Percentiles rank a stretch among this genome's conserved stretches.
phyloP scores from a whole-genome alignment of 1,140 invertebrate species.

The Trichonephila clavata region DNA sequence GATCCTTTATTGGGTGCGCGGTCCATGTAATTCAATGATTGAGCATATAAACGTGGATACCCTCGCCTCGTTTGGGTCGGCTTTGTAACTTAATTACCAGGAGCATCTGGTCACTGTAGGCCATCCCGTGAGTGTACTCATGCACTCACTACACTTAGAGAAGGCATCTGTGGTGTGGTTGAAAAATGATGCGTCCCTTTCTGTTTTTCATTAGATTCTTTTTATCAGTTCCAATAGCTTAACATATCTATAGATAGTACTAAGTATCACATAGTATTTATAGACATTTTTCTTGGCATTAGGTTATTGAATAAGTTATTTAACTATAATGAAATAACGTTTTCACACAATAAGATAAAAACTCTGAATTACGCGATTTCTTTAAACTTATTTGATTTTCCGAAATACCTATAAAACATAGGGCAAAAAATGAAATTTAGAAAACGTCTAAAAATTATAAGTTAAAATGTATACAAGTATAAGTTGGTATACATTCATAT shows the following conservation, averaged over 20 bases:
- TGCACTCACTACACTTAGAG: constrained; percentile 25
- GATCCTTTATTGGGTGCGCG: constrained; percentile 23
- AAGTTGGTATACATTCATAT: too few species aligned
- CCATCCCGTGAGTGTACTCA: constrained; percentile 30
- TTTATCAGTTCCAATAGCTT: background rate
- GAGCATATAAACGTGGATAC: constrained; percentile 62
- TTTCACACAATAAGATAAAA: too few species aligned
- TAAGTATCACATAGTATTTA: too few species aligned
- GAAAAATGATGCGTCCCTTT: constrained; percentile 25
- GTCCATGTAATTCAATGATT: constrained; percentile 70
- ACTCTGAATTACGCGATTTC: too few species aligned
- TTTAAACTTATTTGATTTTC: too few species aligned
- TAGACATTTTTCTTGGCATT: too few species aligned
- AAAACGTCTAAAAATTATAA: too few species aligned
- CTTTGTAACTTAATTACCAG: constrained; percentile 72
- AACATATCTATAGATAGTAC: background rate
- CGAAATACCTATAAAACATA: too few species aligned
- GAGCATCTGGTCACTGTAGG: constrained; percentile 65
- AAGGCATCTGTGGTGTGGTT: background rate
- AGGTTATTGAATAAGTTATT: too few species aligned
- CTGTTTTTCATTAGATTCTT: background rate
- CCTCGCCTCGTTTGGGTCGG: constrained; percentile 23
- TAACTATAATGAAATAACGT: too few species aligned
- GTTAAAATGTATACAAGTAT: too few species aligned
- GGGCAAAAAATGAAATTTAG: too few species aligned